Evolutionary conservation across 2,888 invertebrate genomes (phyloP), one percentile per base, ranked within the genome.

Genomic region (Protophormia terraenovae): DNA sequence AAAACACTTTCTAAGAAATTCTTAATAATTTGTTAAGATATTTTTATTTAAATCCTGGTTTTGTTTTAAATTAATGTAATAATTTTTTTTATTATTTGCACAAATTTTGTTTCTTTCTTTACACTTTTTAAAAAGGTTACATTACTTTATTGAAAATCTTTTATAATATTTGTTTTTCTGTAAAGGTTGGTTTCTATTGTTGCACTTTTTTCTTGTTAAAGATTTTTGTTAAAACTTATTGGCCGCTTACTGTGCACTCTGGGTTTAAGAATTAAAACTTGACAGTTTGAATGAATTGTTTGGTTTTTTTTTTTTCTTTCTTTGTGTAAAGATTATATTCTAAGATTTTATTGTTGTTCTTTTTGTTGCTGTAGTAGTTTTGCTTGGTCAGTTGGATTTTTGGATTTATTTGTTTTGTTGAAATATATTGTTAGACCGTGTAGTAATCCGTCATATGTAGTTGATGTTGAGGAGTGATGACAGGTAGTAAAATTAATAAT

Each of bases 391-490:
- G 73, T 41, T 62, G 19, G 19, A 16, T 38, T 45, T 60, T 58
- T n/a, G n/a, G n/a, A n/a, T n/a, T n/a, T 73, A 10, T 64, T 4
- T 38, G 22, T 53, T 45, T 35, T 66, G 38, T 53, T 14, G 19
- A 16, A 35, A 64, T 55, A n/a, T n/a, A n/a, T 50, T 76, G 14
- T 55, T 29, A 8, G 19, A 32, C 38, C 45, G 58, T 50, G 3
- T 45, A 32, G 22, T 81, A 62, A 84, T 86, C 84, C 81, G 81
- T 84, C 84, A 67, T 82, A 60, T 81, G 64, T 64, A 45, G 64
- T 71, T 45, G 67, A 62, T 72, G 27, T 10, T 53, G n/a, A 50
- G 55, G 62, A 82, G 62, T 82, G 82, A 67, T 82, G 81, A 78
- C 73, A 85, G 73, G 78, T 82, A 78, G 55, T 64, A 53, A 45